Conservation (phyloP, 2,797 vertebrate genomes). For the Hapalemur alaotrensis region DNA sequence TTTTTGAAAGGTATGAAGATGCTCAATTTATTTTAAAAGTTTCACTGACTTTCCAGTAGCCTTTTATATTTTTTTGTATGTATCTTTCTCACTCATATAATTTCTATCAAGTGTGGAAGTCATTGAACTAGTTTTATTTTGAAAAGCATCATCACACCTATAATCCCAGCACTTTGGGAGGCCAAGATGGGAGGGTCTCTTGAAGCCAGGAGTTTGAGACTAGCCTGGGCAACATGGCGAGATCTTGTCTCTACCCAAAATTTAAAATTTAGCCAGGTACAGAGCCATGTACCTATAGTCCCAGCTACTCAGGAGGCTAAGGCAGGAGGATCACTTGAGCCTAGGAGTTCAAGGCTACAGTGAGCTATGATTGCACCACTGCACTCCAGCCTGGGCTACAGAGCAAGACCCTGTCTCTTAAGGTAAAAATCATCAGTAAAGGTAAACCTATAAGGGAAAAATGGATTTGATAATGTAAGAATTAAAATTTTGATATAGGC, state of each 20-base stretch:
- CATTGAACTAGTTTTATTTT: background rate
- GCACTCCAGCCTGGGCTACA: no score
- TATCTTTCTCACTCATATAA: constrained; percentile 6
- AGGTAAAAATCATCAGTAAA: constrained; percentile 15
- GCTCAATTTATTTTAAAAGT: constrained; percentile 24
- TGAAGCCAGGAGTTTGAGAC: background rate
- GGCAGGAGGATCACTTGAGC: no score
- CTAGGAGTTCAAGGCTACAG: no score
- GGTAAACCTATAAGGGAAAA: background rate
- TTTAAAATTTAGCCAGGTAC: no score
- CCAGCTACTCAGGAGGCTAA: no score
- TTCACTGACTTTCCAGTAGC: background rate
- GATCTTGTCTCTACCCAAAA: background rate
- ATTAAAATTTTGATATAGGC: constrained; percentile 16
- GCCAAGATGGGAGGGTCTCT: background rate
- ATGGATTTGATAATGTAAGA: background rate
- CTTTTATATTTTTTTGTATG: constrained; percentile 10
- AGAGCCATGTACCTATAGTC: no score
- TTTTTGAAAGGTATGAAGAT: constrained; percentile 7
- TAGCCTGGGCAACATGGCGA: background rate
- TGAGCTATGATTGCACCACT: no score
- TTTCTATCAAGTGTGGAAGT: background rate
- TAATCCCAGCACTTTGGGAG: background rate
- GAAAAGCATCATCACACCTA: background rate
- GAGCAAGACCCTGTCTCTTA: no score